Base-by-base conservation (phyloP, 1,140 invertebrate species). In the Episyrphus balteatus region DNA sequence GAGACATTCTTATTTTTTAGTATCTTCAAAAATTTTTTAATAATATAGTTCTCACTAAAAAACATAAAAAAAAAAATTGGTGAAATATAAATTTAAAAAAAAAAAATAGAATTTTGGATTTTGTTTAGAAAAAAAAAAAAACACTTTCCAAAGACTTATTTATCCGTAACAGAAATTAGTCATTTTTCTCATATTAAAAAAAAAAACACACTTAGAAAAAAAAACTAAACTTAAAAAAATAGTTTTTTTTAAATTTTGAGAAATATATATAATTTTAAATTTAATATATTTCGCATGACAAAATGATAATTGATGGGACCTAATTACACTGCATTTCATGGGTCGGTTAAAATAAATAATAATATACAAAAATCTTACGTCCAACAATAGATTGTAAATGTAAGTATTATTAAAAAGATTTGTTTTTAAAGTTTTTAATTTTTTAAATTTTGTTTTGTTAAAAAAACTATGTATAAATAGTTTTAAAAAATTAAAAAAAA, bases 361-460 rank as follows among this genome's bases (percentile, higher is more conserved):
- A 26, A 26, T 26, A 26, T 26, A 26, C 21, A 26, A 26, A 26
- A n/a, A 26, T 8, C 3, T 37, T 37, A 37, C 36, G 13, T 11
- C 36, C 36, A 37, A 37, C 36, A 37, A 45, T 42, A 45, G 44
- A 31, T 45, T 37, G 26, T 45, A 21, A 45, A 45, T 45, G 44
- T 45, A 45, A 45, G 44, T 45, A 45, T 45, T 44, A 42, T 26
- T 26, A 26, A 26, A 3, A 26, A 26, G 21, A 26, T 26, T 34
- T 34, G n/a, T 34, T 37, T 14, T 37, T 37, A 14, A 5, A 17
- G 6, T 37, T 37, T 37, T 37, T 34, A 34, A 9, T 34, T 5
- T 37, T 14, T 14, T 17, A 37, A 37, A 5, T 37, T 37, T 3
- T 37, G 3, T 26, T 26, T 8, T 26, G 21, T 26, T 26, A 26